phyloP scores from a whole-genome alignment of 2,113 vertebrate species.

The Hucho hucho region DNA sequence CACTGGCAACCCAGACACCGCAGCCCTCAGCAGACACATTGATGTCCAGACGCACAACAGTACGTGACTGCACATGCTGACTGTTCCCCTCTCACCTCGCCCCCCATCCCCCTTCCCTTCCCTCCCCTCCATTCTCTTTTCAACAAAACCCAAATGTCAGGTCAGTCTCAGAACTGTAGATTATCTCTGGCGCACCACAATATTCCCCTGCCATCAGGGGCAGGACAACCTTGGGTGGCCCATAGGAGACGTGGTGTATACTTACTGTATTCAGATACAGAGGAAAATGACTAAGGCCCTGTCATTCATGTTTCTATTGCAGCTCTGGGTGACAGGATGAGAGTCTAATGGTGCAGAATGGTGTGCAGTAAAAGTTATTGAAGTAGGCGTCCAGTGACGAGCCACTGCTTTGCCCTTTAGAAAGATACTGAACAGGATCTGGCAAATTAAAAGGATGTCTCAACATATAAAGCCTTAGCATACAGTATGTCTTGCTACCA shows the following conservation, averaged over 20 bases:
- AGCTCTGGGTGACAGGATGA: background rate
- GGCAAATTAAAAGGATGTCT: background rate
- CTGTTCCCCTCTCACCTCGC: background rate
- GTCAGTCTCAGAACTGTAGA: slow-evolving; percentile 1
- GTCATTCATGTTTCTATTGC: background rate
- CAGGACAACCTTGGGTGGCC: background rate
- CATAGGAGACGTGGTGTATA: background rate
- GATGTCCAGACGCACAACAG: slow-evolving; percentile 9
- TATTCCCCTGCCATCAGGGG: background rate
- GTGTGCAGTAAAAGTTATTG: background rate
- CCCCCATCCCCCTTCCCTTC: background rate
- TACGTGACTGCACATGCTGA: background rate
- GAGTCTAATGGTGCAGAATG: background rate
- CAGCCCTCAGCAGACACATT: slow-evolving; percentile 8
- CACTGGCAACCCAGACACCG: slow-evolving; percentile 15
- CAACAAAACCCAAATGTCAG: slow-evolving; percentile 11
- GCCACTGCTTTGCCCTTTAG: too few relatives aligned
- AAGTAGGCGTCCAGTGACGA: slow-evolving; percentile 13
- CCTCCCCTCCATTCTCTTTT: background rate
- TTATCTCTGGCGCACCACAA: slow-evolving; percentile 6
- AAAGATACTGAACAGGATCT: background rate
- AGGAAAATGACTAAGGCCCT: background rate
- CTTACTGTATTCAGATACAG: slow-evolving; percentile 1
- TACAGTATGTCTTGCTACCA: background rate
- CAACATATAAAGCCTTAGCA: background rate